phyloP scores from a whole-genome alignment of 2,797 vertebrate species.

The Bufotes viridis region DNA sequence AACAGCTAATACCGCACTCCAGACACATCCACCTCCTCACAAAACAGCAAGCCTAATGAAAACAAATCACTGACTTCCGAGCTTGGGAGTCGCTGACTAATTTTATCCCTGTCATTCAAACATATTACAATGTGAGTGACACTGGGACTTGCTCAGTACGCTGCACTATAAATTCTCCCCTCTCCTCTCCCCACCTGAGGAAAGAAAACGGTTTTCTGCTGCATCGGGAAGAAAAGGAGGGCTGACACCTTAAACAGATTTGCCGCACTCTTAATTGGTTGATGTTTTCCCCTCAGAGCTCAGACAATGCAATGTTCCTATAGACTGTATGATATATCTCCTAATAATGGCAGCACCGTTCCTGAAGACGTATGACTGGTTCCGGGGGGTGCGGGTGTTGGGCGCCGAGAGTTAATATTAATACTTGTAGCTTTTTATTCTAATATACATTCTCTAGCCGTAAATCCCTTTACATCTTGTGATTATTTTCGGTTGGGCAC shows the following conservation, averaged over 20 bases:
- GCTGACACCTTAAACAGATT: slow-evolving; percentile 39
- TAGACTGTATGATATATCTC: neutral
- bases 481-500: neutral
- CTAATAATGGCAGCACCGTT: neutral
- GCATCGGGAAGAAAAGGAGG: neutral
- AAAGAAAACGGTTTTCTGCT: neutral
- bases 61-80: slow-evolving; percentile 25
- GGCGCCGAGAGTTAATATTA: neutral
- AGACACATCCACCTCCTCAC: neutral
- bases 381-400: neutral
- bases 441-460: neutral
- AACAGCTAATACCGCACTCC: neutral
- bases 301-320: neutral
- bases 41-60: slow-evolving; percentile 28
- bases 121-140: slow-evolving; percentile 53
- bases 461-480: neutral
- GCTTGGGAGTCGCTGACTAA: slow-evolving; percentile 32
- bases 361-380: neutral
- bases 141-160: neutral
- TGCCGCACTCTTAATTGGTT: slow-evolving; percentile 39
- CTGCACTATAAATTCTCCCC: slow-evolving; percentile 24
- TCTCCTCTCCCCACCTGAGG: neutral
- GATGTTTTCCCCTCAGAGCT: slow-evolving; percentile 29
- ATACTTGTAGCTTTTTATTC: neutral
- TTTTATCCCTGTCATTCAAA: slow-evolving; percentile 37